phyloP scores from a whole-genome alignment of 2,113 vertebrate genomes.

The Epinephelus cyanopodus region DNA sequence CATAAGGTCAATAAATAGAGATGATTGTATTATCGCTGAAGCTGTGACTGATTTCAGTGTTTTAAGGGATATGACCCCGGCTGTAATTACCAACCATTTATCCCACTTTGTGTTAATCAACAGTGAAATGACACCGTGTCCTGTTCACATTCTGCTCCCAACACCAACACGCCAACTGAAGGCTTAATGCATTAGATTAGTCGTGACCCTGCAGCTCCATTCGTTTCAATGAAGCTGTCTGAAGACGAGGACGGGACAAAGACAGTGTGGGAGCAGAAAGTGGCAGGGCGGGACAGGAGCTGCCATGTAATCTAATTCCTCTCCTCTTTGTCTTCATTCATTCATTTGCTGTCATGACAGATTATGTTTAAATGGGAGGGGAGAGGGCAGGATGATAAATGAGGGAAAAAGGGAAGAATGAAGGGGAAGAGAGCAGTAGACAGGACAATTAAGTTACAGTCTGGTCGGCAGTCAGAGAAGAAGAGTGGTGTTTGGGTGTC shows the following conservation, averaged over 20 bases:
- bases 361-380: constrained; percentile 36
- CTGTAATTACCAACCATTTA: constrained; percentile 57
- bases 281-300: constrained; percentile 37
- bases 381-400: constrained; percentile 56
- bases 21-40: neutral
- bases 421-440: constrained; percentile 30
- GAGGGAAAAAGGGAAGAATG: constrained; percentile 4
- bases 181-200: constrained; percentile 46
- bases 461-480: constrained; percentile 40
- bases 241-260: constrained; percentile 38
- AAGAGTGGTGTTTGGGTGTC: constrained; percentile 42
- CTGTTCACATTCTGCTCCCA: constrained; percentile 52
- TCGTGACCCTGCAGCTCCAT: constrained; percentile 76
- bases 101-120: constrained; percentile 59
- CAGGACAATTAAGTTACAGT: constrained; percentile 55
- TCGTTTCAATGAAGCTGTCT: constrained; percentile 80
- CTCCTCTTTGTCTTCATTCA: constrained; percentile 69
- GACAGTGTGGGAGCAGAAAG: constrained; percentile 14
- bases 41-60: neutral
- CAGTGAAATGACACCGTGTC: constrained; percentile 63
- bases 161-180: neutral
- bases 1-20: neutral
- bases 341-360: constrained; percentile 55
- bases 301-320: constrained; percentile 65
- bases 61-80: constrained; percentile 2